Evolutionary conservation across 2,113 vertebrate species (phyloP), one percentile per base, ranked within the genome.

Genomic region (Cichladusa arquata): DNA sequence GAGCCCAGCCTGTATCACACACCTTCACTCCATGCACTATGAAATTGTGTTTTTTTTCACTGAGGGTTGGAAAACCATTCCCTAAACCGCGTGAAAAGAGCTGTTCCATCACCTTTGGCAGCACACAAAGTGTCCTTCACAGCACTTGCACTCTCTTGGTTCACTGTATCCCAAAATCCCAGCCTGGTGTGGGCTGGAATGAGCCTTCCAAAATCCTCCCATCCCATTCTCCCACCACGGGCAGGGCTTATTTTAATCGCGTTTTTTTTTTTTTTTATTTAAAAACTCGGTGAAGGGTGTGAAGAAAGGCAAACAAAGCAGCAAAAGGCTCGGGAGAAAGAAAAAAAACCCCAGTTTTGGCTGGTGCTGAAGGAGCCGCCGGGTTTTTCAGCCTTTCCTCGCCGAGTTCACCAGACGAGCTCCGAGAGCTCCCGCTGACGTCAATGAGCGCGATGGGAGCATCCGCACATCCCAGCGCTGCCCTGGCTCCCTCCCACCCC

Each of bases 391-490:
- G 26, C 3, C 31, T 94, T 61, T 90, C 96, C 82, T 95, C 40
- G 96, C 67, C 33, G 51, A 72, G 92, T 92, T 96, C 91, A 79
- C 86, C 80, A 93, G 97, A 69, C 89, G 54, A 48, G 97, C 85
- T 95, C 45, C 89, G 94, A 97, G 94, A 92, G 90, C 98, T 98
- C 97, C 74, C n/a, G 29, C 70, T 98, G 98, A 98, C 98, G 97
- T 98, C 98, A 98, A 96, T 97, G 95, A 95, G 88, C 94, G 86
- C 91, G 97, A 97, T 16, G 92, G 92, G 97, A 97, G 97, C 97
- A 97, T 45, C 77, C 33, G 94, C 97, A 48, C 72, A 90, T 93
- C 95, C 42, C 73, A 29, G 7, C 56, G 56, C 56, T 23, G 38
- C 19, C 28, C 85, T n/a, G 64, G 84, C 64, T 0, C 40, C 29